Base-by-base conservation (phyloP, 2,888 invertebrate species). In the Parthenolecanium corni region DNA sequence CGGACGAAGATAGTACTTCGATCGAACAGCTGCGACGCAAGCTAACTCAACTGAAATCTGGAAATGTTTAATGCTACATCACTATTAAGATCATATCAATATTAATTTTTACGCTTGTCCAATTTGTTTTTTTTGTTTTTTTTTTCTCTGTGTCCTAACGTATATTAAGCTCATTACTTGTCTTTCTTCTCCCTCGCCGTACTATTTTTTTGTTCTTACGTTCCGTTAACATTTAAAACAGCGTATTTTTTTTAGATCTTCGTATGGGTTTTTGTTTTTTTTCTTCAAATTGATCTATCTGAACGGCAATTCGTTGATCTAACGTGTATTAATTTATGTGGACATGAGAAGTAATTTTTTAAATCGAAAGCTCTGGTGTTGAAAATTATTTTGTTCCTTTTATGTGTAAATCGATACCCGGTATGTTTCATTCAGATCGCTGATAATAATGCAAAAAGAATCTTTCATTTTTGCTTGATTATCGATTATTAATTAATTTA, bases 1-100 rank as follows among this genome's bases (percentile, higher is more conserved):
- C 61, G 12, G 61, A 61, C 18, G 61, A 49, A 38, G 61, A 61
- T 40, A 61, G 49, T 14, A 23, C 61, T n/a, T 61, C 61, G 46
- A 21, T 61, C 0, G 61, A 51, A 21, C 51, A 61, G 24, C 18
- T 61, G 2, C 49, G 49, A 61, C 49, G 61, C 31, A 61, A 61
- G 49, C 23, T 61, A 23, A 49, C 61, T 21, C 49, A 61, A 23
- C 6, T 61, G 3, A 61, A 49, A n/a, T 36, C 46, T 18, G 61
- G 61, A 49, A 51, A 18, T 21, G 54, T 54, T 9, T 61, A 16
- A 61, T 52, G 31, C 23, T 36, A 20, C 21, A 36, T 49, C 51
- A 46, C 23, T 58, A 46, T 36, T 20, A 31, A 24, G 46, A 16
- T 61, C 61, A 61, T 61, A 61, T 61, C 61, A 61, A 49, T 57